Percentiles rank a stretch among this genome's conserved stretches.
These are phyloP conservation scores for Temnopleurus reevesii DNA, from an alignment of 53 echinoderm and acorn worm genomes.

Conservation along the genomic window DNA sequence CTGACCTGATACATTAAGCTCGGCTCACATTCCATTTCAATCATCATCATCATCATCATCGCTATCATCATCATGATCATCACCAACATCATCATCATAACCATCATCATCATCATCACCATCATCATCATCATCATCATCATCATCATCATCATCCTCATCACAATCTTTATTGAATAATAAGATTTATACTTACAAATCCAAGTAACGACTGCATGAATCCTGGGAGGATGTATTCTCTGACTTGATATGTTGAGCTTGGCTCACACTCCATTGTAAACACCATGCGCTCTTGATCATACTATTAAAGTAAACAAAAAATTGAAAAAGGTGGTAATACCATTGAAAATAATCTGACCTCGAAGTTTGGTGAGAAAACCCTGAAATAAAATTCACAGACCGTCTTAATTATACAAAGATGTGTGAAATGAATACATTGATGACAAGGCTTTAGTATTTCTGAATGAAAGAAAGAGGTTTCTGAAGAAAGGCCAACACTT, in stretches of 20 bases:
- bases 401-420: no score
- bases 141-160: no score
- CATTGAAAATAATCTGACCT: no score
- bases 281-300: conserved; percentile 77
- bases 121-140: background rate
- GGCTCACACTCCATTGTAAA: conserved; percentile 92
- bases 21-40: conserved; percentile 88
- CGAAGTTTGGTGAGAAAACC: no score
- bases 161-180: no score
- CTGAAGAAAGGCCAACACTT: no score
- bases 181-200: conserved; percentile 76
- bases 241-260: conserved; percentile 71
- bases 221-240: conserved; percentile 80
- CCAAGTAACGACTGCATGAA: conserved; percentile 67
- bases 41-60: conserved; percentile 62
- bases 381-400: no score
- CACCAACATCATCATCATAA: no score
- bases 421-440: no score
- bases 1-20: conserved; percentile 71
- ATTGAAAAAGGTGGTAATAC: background rate
- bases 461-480: no score
- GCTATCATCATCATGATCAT: conserved; percentile 77
- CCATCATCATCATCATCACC: background rate
- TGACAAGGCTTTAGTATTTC: no score
- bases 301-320: conserved; percentile 42